Conservation (phyloP, 2,113 vertebrate genomes). For the Crotalus tigris region DNA sequence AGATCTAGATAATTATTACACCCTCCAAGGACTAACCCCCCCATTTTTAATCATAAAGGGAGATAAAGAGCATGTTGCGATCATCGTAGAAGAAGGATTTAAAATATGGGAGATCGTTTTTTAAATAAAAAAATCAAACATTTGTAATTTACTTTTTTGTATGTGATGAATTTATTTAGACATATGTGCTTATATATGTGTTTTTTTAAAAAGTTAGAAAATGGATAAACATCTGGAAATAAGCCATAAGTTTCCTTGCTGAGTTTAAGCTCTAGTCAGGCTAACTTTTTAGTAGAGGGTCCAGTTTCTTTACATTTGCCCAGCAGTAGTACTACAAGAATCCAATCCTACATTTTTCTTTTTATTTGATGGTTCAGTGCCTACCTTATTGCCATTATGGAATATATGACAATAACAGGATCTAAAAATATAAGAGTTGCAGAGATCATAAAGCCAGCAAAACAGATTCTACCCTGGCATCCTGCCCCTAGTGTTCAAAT, state of each 20-base stretch:
- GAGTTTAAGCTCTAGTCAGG: not conserved
- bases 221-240: not conserved
- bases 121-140: not conserved
- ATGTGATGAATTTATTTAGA: not conserved
- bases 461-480: not conserved
- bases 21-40: not conserved
- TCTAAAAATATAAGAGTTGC: not conserved
- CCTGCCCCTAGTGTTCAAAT: not conserved
- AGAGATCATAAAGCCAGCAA: slow-evolving; percentile 4
- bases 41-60: not conserved
- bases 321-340: not conserved
- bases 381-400: not conserved
- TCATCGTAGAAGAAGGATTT: not conserved
- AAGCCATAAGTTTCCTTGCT: not conserved
- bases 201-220: not conserved
- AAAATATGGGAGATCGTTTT: not conserved
- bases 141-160: not conserved
- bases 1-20: not conserved
- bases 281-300: not conserved
- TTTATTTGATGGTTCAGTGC: not conserved
- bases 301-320: not conserved
- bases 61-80: not conserved
- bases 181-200: not conserved
- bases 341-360: not conserved
- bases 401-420: not conserved